phyloP scores from a whole-genome alignment of 2,797 vertebrate species.

The Molossus alvarezi region DNA sequence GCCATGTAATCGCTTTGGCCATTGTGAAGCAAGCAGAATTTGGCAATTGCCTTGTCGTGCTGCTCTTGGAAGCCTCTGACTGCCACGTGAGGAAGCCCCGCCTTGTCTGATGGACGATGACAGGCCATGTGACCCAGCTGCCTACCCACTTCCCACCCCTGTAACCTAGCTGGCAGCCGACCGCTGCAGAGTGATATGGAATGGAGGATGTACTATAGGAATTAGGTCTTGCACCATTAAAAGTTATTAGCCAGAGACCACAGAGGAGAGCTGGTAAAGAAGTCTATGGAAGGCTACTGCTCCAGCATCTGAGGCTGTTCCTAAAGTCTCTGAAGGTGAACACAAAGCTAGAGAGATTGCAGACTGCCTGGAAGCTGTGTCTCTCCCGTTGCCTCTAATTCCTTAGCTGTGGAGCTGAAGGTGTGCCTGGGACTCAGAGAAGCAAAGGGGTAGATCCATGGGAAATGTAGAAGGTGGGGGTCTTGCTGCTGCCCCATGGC shows the following conservation, averaged over 20 bases:
- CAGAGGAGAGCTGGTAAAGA: neutral
- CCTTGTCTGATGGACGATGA: neutral
- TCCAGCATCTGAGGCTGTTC: neutral
- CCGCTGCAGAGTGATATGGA: neutral
- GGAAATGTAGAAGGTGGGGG: neutral
- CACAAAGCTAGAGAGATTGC: neutral
- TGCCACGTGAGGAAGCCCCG: slow-evolving; percentile 20
- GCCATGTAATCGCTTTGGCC: neutral
- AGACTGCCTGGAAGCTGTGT: neutral
- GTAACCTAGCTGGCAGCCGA: neutral
- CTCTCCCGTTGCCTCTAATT: neutral
- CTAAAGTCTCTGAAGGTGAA: neutral
- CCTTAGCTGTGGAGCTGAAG: neutral
- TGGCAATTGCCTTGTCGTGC: neutral
- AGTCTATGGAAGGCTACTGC: neutral
- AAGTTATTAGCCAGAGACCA: slow-evolving; percentile 27
- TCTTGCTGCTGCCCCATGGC: neutral
- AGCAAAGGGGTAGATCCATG: neutral
- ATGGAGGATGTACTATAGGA: neutral
- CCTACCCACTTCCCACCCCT: neutral
- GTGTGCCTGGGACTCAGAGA: neutral
- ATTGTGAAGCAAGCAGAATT: neutral
- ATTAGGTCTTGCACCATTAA: neutral
- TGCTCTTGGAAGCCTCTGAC: neutral
- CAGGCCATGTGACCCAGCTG: neutral